phyloP scores from a whole-genome alignment of 2,888 invertebrate species.

The Gerris lacustris region DNA sequence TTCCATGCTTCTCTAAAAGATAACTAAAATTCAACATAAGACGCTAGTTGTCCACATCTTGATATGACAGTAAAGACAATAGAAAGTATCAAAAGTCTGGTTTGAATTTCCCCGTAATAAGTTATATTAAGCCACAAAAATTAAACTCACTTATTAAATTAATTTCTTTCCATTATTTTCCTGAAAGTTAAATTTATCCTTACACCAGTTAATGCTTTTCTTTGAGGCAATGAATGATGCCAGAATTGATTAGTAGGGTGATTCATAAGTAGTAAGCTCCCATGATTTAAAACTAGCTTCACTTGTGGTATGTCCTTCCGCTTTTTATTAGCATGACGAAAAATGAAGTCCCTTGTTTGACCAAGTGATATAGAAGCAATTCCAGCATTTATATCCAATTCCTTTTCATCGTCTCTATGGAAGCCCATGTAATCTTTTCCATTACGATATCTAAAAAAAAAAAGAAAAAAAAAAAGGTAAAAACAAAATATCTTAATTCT shows the following conservation, averaged over 20 bases:
- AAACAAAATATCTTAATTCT: conserved; percentile 8
- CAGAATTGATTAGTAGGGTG: conserved; percentile 55
- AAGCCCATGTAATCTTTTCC: conserved; percentile 58
- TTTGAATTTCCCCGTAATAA: too few relatives aligned
- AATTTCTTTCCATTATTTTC: conserved; percentile 21
- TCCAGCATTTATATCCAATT: conserved; percentile 47
- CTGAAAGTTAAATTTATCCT: conserved; percentile 57
- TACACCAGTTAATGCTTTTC: conserved; percentile 44
- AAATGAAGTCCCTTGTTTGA: conserved; percentile 49
- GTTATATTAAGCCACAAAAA: neutral
- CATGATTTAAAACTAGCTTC: conserved; percentile 49
- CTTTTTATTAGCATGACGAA: conserved; percentile 48
- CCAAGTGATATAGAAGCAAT: conserved; percentile 59
- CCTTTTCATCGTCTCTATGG: conserved; percentile 57
- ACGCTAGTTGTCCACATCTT: too few relatives aligned
- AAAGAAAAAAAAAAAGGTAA: conserved; percentile 16
- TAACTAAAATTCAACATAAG: too few relatives aligned
- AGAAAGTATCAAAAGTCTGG: too few relatives aligned
- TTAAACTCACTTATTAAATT: too few relatives aligned
- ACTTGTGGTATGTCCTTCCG: conserved; percentile 41
- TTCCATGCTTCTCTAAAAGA: too few relatives aligned
- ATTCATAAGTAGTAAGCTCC: conserved; percentile 56
- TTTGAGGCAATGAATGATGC: conserved; percentile 55
- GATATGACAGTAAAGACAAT: too few relatives aligned
- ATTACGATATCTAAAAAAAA: conserved; percentile 47